A percentile compares a stretch with the other conserved stretches of the same genome.
These are phyloP conservation scores for Sepiola atlantica DNA, from an alignment of 2,888 invertebrate genomes.

Conservation along the genomic window DNA sequence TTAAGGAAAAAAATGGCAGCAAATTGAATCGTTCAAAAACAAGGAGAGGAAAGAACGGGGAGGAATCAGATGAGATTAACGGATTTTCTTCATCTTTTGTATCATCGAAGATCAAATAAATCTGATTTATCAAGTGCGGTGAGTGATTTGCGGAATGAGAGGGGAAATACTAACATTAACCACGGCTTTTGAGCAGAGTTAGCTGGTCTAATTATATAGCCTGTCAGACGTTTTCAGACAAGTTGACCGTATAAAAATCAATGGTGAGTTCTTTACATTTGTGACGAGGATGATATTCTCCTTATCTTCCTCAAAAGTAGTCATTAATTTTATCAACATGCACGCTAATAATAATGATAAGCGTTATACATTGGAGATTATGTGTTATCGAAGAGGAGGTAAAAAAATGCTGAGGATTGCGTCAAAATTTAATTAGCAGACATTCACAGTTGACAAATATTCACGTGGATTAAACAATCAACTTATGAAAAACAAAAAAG, in stretches of 20 bases:
- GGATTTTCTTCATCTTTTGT: neutral
- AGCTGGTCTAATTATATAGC: neutral
- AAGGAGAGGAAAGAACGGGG: neutral
- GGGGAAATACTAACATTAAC: neutral
- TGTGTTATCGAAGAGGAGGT: neutral
- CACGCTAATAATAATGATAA: neutral
- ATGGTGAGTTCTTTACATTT: neutral
- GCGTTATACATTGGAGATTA: neutral
- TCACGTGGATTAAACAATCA: neutral
- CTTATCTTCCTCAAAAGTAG: neutral
- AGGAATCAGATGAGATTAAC: neutral
- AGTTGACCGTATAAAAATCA: neutral
- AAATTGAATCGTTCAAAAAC: neutral
- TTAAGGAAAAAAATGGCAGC: too few relatives aligned
- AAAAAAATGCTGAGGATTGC: neutral
- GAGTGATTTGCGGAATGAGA: neutral
- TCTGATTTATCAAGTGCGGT: neutral
- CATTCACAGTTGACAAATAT: slow-evolving; percentile 2
- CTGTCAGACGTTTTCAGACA: neutral
- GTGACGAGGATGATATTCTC: neutral
- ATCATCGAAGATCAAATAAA: neutral
- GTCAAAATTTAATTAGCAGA: neutral
- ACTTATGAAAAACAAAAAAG: too few relatives aligned
- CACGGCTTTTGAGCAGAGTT: neutral
- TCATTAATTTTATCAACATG: neutral